Conservation (phyloP, 2,113 vertebrate species). For the Saguinus midas region DNA sequence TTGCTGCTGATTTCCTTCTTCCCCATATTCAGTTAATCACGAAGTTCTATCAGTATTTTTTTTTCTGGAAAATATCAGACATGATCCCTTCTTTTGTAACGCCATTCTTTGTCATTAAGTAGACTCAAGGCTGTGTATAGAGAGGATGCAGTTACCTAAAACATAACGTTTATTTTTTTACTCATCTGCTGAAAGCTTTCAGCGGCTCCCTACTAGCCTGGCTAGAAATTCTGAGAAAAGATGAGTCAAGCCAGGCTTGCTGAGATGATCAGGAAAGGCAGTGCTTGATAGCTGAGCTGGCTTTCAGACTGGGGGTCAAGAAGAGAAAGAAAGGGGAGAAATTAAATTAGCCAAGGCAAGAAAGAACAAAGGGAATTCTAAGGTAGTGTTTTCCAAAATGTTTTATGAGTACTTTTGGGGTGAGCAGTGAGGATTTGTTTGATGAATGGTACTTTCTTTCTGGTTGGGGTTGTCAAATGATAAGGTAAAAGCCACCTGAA, state of each 20-base stretch:
- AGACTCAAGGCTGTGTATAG: conserved; percentile 17
- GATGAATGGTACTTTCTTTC: conserved; percentile 37
- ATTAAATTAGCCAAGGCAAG: conserved; percentile 25
- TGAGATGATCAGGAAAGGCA: neutral
- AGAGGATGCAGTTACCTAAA: conserved; percentile 48
- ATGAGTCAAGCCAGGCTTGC: neutral
- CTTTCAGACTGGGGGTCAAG: neutral
- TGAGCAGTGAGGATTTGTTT: conserved; percentile 31
- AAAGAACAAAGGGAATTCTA: neutral
- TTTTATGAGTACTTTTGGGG: neutral
- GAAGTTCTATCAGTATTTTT: conserved; percentile 31
- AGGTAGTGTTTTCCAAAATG: conserved; percentile 18
- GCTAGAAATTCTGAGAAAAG: conserved; percentile 29
- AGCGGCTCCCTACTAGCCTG: conserved; percentile 5
- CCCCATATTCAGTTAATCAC: conserved; percentile 39
- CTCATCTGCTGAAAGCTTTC: conserved; percentile 52
- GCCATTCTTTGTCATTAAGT: conserved; percentile 49
- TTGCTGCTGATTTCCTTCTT: conserved; percentile 57
- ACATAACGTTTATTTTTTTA: conserved; percentile 55
- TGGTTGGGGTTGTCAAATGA: conserved; percentile 46
- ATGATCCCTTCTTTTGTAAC: conserved; percentile 42
- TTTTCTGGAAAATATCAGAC: conserved; percentile 16
- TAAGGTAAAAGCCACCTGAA: conserved; percentile 19
- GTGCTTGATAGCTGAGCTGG: neutral
- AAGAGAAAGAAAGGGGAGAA: neutral